Conservation (phyloP, 2,888 invertebrate species). For the Sinohyriopsis cumingii region DNA sequence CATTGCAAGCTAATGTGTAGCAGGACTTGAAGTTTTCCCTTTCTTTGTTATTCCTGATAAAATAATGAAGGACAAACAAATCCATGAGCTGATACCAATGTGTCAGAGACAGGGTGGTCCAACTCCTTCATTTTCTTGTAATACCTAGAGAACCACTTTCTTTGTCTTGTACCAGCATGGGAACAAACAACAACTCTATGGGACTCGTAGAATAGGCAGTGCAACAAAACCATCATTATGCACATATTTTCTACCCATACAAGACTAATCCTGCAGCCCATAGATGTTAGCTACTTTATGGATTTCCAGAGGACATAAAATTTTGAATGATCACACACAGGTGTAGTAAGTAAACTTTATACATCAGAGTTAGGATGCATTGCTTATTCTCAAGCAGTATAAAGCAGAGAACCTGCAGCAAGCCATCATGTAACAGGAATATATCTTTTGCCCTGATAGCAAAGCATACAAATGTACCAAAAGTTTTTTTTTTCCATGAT, state of each 20-base stretch:
- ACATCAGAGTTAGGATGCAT: conserved; percentile 19
- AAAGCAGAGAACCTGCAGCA: conserved; percentile 11
- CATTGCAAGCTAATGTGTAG: conserved; percentile 18
- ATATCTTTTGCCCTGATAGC: neutral
- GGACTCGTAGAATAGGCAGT: no score
- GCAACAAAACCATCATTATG: neutral
- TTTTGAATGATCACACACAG: neutral
- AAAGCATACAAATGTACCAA: no score
- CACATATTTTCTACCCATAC: conserved; percentile 17
- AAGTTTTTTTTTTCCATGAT: no score
- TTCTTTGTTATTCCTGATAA: conserved; percentile 31
- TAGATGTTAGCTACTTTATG: conserved; percentile 26
- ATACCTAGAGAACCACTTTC: conserved; percentile 25
- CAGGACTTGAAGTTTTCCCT: conserved; percentile 16
- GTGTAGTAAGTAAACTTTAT: conserved; percentile 14
- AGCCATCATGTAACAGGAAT: conserved; percentile 9
- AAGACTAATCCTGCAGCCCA: conserved; percentile 22
- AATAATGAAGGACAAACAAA: conserved; percentile 13
- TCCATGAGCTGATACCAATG: conserved; percentile 15
- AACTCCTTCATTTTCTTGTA: conserved; percentile 17
- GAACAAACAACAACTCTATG: neutral
- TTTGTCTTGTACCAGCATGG: conserved; percentile 18
- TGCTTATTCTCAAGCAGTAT: conserved; percentile 9
- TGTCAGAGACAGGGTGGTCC: conserved; percentile 27
- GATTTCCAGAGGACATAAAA: conserved; percentile 23